A percentile compares a stretch with the other conserved stretches of the same genome.
phyloP scores from a whole-genome alignment of 2,113 vertebrate genomes.

The Platysternon megacephalum region DNA sequence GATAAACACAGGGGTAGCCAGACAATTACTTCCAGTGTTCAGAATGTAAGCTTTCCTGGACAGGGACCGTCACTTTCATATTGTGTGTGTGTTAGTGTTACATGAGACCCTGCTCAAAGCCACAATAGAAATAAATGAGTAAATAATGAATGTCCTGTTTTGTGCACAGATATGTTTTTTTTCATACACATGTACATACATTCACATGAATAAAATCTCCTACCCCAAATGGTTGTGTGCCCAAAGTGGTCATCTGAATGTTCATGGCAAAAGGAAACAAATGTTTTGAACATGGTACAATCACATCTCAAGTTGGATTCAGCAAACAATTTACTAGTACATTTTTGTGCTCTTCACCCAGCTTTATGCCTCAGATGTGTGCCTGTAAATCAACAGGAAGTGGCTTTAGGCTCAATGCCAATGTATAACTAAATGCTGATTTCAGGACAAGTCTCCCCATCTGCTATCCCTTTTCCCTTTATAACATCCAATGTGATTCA shows the following conservation, averaged over 20 bases:
- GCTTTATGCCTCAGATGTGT: neutral
- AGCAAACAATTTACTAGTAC: neutral
- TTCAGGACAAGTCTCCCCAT: neutral
- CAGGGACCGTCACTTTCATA: neutral
- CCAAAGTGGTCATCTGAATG: neutral
- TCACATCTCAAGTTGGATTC: neutral
- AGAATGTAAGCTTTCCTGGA: neutral
- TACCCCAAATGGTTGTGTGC: neutral
- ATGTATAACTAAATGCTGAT: neutral
- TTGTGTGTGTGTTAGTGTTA: neutral
- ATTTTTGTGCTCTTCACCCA: neutral
- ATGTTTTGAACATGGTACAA: accelerated
- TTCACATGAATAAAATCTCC: neutral
- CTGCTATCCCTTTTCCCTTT: neutral
- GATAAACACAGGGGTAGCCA: neutral
- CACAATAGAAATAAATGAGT: neutral
- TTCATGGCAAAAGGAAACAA: neutral
- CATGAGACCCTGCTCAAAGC: neutral
- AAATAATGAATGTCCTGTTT: accelerated
- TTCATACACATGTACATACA: neutral
- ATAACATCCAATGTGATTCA: neutral
- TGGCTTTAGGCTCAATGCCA: neutral
- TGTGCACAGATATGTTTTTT: neutral
- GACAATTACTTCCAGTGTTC: neutral
- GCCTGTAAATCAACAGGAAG: neutral